phyloP scores from a whole-genome alignment of 64 coral and sea anemone genomes.

The Cladopsammia gracilis region DNA sequence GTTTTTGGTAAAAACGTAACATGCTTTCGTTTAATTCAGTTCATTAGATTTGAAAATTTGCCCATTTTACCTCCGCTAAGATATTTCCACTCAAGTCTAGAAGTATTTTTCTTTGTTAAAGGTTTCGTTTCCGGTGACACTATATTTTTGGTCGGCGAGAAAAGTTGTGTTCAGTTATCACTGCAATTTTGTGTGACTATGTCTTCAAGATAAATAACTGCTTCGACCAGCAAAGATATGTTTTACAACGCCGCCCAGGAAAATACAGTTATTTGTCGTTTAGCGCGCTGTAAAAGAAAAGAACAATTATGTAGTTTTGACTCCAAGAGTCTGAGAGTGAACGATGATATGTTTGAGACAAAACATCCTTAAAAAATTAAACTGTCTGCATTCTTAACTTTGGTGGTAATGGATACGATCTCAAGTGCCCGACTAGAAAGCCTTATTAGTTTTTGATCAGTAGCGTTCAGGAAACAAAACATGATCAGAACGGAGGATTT shows the following conservation, averaged over 20 bases:
- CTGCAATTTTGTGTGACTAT: background rate
- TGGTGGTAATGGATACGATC: background rate
- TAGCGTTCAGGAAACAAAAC: no score
- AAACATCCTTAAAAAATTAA: background rate
- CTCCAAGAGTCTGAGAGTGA: background rate
- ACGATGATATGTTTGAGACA: background rate
- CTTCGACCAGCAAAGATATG: background rate
- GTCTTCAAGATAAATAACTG: background rate
- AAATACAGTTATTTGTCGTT: background rate
- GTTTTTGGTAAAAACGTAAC: background rate
- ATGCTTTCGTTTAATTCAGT: background rate
- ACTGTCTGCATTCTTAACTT: background rate
- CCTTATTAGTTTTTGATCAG: no score
- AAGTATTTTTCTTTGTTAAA: conserved; percentile 15
- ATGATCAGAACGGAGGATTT: no score
- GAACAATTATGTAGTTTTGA: background rate
- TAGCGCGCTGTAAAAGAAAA: background rate
- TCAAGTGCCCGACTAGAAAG: background rate
- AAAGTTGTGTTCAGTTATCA: background rate
- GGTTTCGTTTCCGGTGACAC: background rate
- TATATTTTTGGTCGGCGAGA: background rate
- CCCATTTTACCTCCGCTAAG: background rate
- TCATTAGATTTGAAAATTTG: background rate
- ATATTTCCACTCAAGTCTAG: background rate
- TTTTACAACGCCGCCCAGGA: background rate